Evolutionary conservation across 2,113 vertebrate genomes (phyloP).

Genomic region (Cynocephalus volans): DNA sequence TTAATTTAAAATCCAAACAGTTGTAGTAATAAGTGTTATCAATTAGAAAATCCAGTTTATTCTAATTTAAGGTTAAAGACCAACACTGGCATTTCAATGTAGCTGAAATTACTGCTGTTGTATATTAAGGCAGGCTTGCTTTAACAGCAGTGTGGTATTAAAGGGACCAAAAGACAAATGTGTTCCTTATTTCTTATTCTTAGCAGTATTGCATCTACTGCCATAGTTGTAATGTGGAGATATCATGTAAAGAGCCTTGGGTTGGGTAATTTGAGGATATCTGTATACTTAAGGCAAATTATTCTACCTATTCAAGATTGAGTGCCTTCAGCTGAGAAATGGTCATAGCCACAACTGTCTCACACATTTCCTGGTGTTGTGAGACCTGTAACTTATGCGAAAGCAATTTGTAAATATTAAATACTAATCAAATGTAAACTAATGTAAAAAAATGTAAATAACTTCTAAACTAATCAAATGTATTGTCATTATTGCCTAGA

Average conservation of each 20-base stretch:
- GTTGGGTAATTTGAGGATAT: background rate
- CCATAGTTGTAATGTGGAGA: background rate
- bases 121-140: background rate
- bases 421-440: background rate
- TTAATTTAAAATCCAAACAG: slow-evolving; percentile 55
- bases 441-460: background rate
- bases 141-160: background rate
- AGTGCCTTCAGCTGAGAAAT: background rate
- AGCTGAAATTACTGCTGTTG: background rate
- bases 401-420: background rate
- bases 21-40: background rate
- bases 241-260: background rate
- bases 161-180: background rate
- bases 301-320: background rate
- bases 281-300: background rate
- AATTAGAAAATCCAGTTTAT: slow-evolving; percentile 29
- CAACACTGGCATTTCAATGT: background rate
- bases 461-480: background rate
- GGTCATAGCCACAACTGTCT: background rate
- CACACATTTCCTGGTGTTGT: background rate
- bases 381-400: background rate
- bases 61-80: slow-evolving; percentile 46
- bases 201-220: background rate
- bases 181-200: background rate
- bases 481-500: background rate